Evolutionary conservation across 2,888 invertebrate species (phyloP), one percentile per base, ranked within the genome.

Genomic region (Dryobotodes eremita): DNA sequence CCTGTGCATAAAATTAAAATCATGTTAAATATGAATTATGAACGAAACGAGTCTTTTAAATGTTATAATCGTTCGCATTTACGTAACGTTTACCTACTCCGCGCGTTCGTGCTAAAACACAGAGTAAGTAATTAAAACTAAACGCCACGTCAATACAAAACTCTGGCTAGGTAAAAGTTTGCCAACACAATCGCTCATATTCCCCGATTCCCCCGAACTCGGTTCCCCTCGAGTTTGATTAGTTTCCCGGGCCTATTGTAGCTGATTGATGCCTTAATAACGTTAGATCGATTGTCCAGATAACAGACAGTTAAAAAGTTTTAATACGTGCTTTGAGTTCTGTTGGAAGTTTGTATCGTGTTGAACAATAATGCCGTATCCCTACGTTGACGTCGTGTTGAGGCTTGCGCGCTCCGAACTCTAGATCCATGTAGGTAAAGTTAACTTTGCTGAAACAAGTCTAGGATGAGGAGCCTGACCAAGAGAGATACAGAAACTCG

Each of bases 221-320:
- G 36, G 69, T 61, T 74, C 15, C 17, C 31, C 36, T 64, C 48
- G 77, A 87, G 50, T 87, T 87, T 77, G 78, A 87, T 89, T 87
- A 89, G 82, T 87, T 87, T 66, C 11, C 68, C 55, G 62, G 42
- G 23, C 61, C 73, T 31, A 73, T 80, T 80, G 85, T 87, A 73
- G 72, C 66, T 75, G 87, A 87, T 85, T 82, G 89, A 87, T 79
- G 79, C 71, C 76, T 80, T 85, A 87, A 89, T 87, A 87, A 82
- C 68, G 79, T 73, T 71, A 85, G 88, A 87, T 89, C 73, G 78
- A 87, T 82, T 75, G 82, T 64, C 82, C 36, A 70, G 82, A 85
- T 89, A 77, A 20, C 70, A 64, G 55, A 68, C 75, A n/a, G 53
- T n/a, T 73, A 71, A 59, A 83, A 86, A 86, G 53, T 84, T 87